A percentile compares a stretch with the other conserved stretches of the same genome.
Evolutionary conservation across 2,888 invertebrate species (phyloP).

Genomic region (Vanessa cardui): DNA sequence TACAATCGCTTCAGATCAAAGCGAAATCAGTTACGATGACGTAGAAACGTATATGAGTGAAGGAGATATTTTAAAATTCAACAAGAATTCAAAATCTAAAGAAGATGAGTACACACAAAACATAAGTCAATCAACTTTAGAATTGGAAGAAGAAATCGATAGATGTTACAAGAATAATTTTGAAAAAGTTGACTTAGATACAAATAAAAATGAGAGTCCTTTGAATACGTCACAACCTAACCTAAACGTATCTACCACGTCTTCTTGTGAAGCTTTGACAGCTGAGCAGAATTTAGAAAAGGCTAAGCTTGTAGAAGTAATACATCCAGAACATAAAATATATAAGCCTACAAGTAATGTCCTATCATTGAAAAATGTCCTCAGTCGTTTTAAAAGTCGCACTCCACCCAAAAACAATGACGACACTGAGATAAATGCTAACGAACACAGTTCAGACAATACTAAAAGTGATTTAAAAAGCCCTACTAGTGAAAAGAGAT

Average conservation of each 20-base stretch:
- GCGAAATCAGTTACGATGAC: conserved; percentile 86
- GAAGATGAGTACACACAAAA: conserved; percentile 66
- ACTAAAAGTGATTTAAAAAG: conserved; percentile 67
- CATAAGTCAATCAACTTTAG: conserved; percentile 76
- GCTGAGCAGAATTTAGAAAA: conserved; percentile 72
- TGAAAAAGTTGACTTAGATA: conserved; percentile 63
- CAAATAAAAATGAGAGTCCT: conserved; percentile 66
- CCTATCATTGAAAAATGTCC: conserved; percentile 81
- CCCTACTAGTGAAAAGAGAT: conserved; percentile 69
- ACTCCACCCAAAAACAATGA: conserved; percentile 69
- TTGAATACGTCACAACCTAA: conserved; percentile 69
- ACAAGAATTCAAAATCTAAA: conserved; percentile 60
- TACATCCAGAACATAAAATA: conserved; percentile 91
- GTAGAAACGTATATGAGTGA: conserved; percentile 83
- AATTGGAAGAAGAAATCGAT: conserved; percentile 78
- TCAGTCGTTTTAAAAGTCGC: conserved; percentile 78
- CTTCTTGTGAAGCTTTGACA: conserved; percentile 81
- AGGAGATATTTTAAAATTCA: conserved; percentile 72
- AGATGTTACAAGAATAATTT: conserved; percentile 79
- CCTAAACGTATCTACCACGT: conserved; percentile 79
- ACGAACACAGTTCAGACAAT: conserved; percentile 67
- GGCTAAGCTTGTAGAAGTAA: conserved; percentile 71
- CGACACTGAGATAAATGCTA: conserved; percentile 69
- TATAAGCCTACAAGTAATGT: conserved; percentile 85
- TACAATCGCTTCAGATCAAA: conserved; percentile 88